Evolutionary conservation across 1,140 invertebrate species (phyloP).

Genomic region (Bombus impatiens): DNA sequence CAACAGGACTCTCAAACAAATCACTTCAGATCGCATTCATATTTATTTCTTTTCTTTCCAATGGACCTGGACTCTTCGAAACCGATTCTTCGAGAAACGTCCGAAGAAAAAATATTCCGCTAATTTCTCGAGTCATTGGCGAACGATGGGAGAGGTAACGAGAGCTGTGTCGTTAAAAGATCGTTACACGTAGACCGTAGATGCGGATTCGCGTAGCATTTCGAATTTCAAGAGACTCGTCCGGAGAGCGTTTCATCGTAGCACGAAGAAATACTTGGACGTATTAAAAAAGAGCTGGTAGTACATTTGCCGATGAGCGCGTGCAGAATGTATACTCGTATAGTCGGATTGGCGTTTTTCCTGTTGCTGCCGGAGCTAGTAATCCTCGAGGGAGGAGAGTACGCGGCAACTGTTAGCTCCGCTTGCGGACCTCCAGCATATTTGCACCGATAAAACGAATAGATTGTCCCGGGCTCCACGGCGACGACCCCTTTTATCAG

Average conservation of each 20-base stretch:
- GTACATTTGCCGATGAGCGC: slow-evolving; percentile 24
- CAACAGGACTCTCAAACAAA: neutral
- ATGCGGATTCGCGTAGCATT: neutral
- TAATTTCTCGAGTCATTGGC: neutral
- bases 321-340: neutral
- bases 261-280: neutral
- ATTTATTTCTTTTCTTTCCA: neutral
- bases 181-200: no score
- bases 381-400: slow-evolving; percentile 22
- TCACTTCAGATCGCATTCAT: slow-evolving; percentile 31
- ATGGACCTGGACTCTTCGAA: neutral
- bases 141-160: neutral
- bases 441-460: slow-evolving; percentile 62
- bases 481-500: slow-evolving; percentile 58
- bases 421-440: slow-evolving; percentile 50
- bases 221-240: neutral
- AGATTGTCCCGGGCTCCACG: slow-evolving; percentile 59
- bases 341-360: slow-evolving; percentile 49
- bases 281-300: slow-evolving; percentile 14
- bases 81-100: neutral
- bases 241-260: neutral
- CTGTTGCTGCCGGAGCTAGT: slow-evolving; percentile 2
- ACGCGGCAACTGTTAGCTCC: slow-evolving; percentile 35
- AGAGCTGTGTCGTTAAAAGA: no score
- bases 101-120: neutral